Base-by-base conservation (phyloP, 2,113 vertebrate genomes). In the Phalacrocorax pelagicus region DNA sequence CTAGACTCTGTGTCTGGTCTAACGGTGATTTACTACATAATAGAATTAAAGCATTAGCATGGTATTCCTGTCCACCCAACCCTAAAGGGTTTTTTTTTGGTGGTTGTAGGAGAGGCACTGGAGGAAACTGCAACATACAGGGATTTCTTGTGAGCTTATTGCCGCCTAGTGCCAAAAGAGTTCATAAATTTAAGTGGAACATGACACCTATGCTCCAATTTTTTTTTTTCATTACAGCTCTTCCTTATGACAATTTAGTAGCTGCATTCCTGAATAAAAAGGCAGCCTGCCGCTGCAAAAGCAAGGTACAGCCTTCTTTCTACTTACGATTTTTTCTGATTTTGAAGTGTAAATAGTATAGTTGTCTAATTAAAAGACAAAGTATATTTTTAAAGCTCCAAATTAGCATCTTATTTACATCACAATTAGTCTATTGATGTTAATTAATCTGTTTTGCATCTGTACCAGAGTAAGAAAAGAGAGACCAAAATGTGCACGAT, bases 41-140 rank as follows among this genome's bases (percentile, higher is more conserved):
- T 86, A 97, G 92, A 96, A 97, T 92, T 96, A 96, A 97, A 97
- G 90, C 65, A 96, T 93, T 97, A 96, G 40, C 81, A 63, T 58
- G 55, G 84, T 96, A 85, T 95, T 97, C 44, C 81, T 94, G 75
- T 94, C 93, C 85, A 95, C 26, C 52, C 69, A 94, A 96, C 61
- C 93, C 44, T 91, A 88, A 88, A 94, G 75, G 79, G 61, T 59
- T 96, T 93, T 97, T 97, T 97, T 97, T 92, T 94, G 92, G 73
- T 75, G 63, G 52, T 69, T 69, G 79, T 88, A 79, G 54, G 55
- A 94, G 36, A 55, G 59, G 54, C 11, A 96, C 77, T 82, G 65
- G 90, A 97, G 93, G 72, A 96, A 97, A 97, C 89, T 96, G 88
- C 75, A 96, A 96, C 96, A 96, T 85, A 81, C 40, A 44, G n/a